These are phyloP conservation scores for Eptesicus fuscus DNA, from an alignment of 2,113 vertebrate species.

Conservation along the genomic window DNA sequence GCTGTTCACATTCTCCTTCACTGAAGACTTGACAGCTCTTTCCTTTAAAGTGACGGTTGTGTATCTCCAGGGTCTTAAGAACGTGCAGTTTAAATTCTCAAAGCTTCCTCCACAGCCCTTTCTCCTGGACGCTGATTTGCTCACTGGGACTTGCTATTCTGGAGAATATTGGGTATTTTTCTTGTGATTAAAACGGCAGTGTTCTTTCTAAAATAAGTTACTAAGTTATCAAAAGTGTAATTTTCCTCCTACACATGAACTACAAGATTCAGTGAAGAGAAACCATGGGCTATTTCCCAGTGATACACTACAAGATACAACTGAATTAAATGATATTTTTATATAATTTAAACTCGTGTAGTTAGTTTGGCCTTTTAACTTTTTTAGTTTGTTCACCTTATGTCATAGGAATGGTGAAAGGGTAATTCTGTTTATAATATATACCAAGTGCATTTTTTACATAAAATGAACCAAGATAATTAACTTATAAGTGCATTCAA, in stretches of 20 bases:
- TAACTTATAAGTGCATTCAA: not conserved
- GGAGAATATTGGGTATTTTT: not conserved
- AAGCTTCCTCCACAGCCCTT: conserved; percentile 18
- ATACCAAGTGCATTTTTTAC: conserved; percentile 45
- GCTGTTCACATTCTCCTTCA: no score
- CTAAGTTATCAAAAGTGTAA: conserved; percentile 21
- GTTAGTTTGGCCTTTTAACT: not conserved
- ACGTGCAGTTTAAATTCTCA: not conserved
- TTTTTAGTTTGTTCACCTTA: conserved; percentile 42
- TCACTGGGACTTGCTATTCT: not conserved
- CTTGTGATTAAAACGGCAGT: conserved; percentile 40
- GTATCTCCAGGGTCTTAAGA: not conserved
- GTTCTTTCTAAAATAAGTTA: conserved; percentile 31
- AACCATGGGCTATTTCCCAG: conserved; percentile 23
- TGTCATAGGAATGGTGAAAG: conserved; percentile 33
- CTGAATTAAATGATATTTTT: conserved; percentile 45
- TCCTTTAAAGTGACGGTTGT: not conserved
- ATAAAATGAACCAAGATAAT: conserved; percentile 39
- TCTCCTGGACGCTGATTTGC: not conserved
- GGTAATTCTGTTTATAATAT: conserved; percentile 15
- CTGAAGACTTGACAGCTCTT: not conserved
- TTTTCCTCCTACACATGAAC: not conserved
- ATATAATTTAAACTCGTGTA: not conserved
- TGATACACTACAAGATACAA: conserved; percentile 55
- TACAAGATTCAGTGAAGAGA: conserved; percentile 14